Base-by-base conservation (phyloP, 1,140 invertebrate genomes). In the Pemphigus obesinymphae region DNA sequence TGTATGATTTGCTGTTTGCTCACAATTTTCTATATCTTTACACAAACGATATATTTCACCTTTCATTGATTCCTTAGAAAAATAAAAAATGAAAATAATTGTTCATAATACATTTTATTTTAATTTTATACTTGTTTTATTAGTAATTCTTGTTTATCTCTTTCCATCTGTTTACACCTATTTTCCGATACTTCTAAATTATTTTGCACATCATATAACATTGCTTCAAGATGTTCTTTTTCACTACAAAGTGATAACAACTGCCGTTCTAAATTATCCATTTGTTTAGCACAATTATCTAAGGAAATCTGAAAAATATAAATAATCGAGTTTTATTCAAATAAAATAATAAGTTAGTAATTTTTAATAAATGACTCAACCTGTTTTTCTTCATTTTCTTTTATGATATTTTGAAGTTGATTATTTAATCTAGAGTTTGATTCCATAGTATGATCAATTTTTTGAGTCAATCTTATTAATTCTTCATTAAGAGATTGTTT, bases 311-410 rank as follows among this genome's bases (percentile, higher is more conserved):
- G 82, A 48, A 84, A 82, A 83, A 43, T 82, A 66, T 29, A n/a
- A 13, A 17, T 68, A n/a, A 4, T 82, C 31, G 34, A n/a, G 6
- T 40, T 45, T 37, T 20, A 55, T 55, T 72, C 10, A 11, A 5
- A 17, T 37, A 66, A n/a, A 8, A 45, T 1, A 40, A 31, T 43
- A 26, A 53, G 17, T 50, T 23, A n/a, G 6, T 0, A 73, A 48
- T 0, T 34, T 76, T 3, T 15, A 78, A 78, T 4, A 8, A 78
- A 55, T 13, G 63, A 82, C 84, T 81, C 83, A 83, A 91, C 92
- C 87, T 94, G 93, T 87, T 93, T 94, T 85, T 95, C 93, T 86
- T 94, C 93, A 78, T 91, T 92, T 85, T 94, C 93, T 85, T 94
- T 94, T 2, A 94, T 92, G 48, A 95, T 89, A 84, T 94, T 92